phyloP scores from a whole-genome alignment of 2,797 vertebrate species.

The Halcyon smyrnensis region DNA sequence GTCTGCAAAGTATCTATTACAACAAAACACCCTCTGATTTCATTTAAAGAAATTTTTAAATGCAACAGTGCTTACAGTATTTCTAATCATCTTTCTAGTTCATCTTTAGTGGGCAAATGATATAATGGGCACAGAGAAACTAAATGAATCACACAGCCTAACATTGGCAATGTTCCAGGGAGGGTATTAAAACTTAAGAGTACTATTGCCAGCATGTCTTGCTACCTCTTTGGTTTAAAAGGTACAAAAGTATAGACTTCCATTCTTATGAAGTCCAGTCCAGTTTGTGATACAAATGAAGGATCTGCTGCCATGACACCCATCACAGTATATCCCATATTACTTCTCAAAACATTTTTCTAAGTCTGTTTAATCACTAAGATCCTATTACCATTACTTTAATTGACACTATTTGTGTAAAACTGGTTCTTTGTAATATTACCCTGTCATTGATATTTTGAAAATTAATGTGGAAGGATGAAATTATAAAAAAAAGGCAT shows the following conservation, averaged over 20 bases:
- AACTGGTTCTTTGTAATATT: not conserved
- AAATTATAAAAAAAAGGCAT: not conserved
- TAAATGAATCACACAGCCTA: not conserved
- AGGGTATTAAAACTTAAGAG: not conserved
- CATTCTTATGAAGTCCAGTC: not conserved
- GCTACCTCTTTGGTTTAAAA: not conserved
- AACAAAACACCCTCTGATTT: not conserved
- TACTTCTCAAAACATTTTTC: not conserved
- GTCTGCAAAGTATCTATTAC: slow-evolving; percentile 18
- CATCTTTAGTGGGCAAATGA: not conserved
- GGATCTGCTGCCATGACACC: not conserved
- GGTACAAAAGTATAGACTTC: not conserved
- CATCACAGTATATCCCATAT: not conserved
- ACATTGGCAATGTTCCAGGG: not conserved
- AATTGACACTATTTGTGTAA: not conserved
- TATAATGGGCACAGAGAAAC: not conserved
- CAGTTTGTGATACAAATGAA: not conserved
- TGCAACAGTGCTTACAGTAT: not conserved
- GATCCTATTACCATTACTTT: not conserved
- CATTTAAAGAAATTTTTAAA: not conserved
- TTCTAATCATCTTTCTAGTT: not conserved
- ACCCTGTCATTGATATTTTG: not conserved
- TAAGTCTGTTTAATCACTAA: not conserved
- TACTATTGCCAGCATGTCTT: not conserved
- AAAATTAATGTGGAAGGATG: not conserved